These are phyloP conservation scores for Naso thynnoides DNA, from an alignment of 2,797 vertebrate genomes.

Conservation along the genomic window DNA sequence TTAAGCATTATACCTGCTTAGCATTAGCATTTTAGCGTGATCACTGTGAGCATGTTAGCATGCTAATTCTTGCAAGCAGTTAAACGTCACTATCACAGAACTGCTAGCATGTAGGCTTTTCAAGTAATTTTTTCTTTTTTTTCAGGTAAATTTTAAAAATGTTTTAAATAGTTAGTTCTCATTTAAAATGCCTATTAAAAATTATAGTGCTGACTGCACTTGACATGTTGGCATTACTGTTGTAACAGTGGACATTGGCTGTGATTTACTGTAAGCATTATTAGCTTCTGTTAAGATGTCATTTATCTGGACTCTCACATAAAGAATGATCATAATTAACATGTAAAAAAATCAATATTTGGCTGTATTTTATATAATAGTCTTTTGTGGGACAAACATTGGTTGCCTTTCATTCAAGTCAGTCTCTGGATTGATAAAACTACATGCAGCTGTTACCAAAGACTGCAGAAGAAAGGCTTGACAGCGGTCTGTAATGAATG, in stretches of 20 bases:
- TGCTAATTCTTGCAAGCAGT: background rate
- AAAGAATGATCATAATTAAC: background rate
- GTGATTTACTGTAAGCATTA: background rate
- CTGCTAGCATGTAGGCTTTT: background rate
- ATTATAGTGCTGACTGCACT: no score
- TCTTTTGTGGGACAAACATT: background rate
- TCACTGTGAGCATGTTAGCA: background rate
- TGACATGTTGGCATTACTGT: no score
- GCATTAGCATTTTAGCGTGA: background rate
- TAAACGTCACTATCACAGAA: background rate
- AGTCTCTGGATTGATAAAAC: constrained; percentile 8
- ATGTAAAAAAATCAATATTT: background rate
- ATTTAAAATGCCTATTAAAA: no score
- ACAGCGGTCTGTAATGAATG: constrained; percentile 19
- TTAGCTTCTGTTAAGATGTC: background rate
- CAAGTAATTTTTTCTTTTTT: no score
- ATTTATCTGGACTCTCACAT: background rate
- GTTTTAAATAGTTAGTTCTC: no score
- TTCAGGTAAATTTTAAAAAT: no score
- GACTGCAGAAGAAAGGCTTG: background rate
- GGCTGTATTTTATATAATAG: background rate
- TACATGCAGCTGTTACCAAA: background rate
- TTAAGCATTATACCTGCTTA: background rate
- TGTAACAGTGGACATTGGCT: background rate
- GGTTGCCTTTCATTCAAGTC: constrained; percentile 1